These are phyloP conservation scores for Mactra quadrangularis DNA, from an alignment of 1,140 invertebrate genomes.

Conservation along the genomic window DNA sequence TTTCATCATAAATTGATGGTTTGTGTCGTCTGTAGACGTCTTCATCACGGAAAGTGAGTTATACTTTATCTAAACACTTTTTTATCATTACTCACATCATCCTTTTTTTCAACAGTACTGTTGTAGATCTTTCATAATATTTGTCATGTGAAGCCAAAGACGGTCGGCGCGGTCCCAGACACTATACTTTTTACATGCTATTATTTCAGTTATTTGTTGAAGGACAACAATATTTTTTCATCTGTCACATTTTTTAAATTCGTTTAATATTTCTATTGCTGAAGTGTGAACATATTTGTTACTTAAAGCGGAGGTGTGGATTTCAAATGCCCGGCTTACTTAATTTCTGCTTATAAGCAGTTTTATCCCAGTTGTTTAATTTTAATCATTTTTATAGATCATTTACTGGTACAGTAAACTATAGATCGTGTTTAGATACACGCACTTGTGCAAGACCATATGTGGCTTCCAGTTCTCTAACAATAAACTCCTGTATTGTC, in stretches of 20 bases:
- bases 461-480: background rate
- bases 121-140: background rate
- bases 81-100: background rate
- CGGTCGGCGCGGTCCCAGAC: background rate
- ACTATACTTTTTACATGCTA: background rate
- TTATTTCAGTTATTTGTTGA: background rate
- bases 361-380: no score
- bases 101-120: background rate
- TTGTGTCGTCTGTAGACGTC: constrained; percentile 28
- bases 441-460: no score
- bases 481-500: background rate
- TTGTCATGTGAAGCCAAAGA: background rate
- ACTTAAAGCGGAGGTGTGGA: no score
- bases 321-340: no score
- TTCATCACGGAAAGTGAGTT: constrained; percentile 45
- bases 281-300: no score
- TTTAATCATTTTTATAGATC: no score
- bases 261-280: no score
- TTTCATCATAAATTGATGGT: constrained; percentile 19
- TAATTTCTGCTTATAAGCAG: no score
- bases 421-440: no score
- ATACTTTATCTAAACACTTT: background rate
- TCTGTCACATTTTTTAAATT: no score
- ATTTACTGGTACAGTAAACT: no score
- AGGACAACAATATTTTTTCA: no score